These are phyloP conservation scores for Noturus placidus DNA, from an alignment of 2,113 vertebrate genomes.

Conservation along the genomic window DNA sequence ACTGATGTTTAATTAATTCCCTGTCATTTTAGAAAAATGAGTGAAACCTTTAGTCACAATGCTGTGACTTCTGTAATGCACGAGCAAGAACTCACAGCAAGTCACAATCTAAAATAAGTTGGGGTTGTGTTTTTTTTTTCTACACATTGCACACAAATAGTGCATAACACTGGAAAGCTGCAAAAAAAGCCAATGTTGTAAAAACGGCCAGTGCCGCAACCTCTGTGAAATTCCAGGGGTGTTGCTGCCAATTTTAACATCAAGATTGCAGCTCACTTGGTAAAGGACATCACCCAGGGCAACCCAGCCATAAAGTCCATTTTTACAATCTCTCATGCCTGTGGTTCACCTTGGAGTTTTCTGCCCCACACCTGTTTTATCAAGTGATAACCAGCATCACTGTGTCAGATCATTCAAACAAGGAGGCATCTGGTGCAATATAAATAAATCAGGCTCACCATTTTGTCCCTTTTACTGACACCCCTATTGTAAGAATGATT, in stretches of 20 bases:
- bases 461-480: neutral
- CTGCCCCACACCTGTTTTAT: constrained; percentile 1
- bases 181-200: neutral
- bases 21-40: neutral
- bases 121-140: neutral
- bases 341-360: constrained; percentile 19
- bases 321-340: constrained; percentile 20
- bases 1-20: neutral
- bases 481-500: neutral
- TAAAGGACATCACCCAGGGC: constrained; percentile 17
- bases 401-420: neutral
- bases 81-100: neutral
- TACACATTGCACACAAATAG: neutral
- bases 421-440: neutral
- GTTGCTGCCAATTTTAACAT: constrained; percentile 11
- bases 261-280: constrained; percentile 12
- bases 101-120: neutral
- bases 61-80: neutral
- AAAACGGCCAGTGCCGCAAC: neutral
- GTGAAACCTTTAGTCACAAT: neutral
- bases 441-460: constrained; percentile 1
- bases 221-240: constrained; percentile 2
- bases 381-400: neutral
- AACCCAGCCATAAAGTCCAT: constrained; percentile 21
- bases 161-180: neutral